These are phyloP conservation scores for Thamnophis sirtalis DNA, from an alignment of 2,113 vertebrate species.

Conservation along the genomic window DNA sequence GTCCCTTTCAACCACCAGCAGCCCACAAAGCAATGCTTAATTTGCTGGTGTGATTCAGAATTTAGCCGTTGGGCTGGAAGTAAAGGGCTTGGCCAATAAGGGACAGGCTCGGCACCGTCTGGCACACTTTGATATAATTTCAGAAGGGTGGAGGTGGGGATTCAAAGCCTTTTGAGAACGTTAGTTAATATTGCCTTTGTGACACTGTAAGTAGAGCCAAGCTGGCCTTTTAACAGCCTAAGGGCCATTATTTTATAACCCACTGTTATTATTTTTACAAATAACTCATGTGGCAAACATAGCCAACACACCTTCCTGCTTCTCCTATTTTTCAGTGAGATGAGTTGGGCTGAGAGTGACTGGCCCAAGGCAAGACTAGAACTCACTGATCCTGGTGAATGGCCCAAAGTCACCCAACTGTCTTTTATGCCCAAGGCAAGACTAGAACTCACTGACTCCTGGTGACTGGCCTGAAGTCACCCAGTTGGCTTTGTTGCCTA, in stretches of 20 bases:
- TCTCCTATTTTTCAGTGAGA: background rate
- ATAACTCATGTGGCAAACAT: background rate
- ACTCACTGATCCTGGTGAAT: background rate
- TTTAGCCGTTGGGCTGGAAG: slow-evolving; percentile 73
- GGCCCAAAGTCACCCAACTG: too few relatives aligned
- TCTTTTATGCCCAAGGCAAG: background rate
- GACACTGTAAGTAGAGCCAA: rapidly evolving
- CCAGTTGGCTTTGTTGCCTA: too few relatives aligned
- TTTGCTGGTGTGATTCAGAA: slow-evolving; percentile 66
- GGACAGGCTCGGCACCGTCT: slow-evolving; percentile 54
- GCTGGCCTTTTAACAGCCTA: background rate
- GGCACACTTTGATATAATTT: slow-evolving; percentile 58
- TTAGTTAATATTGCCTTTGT: slow-evolving; percentile 60
- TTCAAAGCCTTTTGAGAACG: slow-evolving; percentile 2
- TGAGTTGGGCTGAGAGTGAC: background rate
- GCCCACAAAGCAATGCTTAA: slow-evolving; percentile 67
- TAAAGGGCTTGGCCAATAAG: slow-evolving; percentile 59
- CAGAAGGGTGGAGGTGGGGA: slow-evolving; percentile 35
- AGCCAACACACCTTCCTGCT: background rate
- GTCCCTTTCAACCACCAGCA: slow-evolving; percentile 59
- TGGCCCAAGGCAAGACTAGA: background rate
- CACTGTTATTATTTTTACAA: background rate
- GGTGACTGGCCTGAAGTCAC: background rate
- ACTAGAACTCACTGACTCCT: background rate
- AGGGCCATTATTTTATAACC: background rate